Conservation (phyloP, 2,888 invertebrate genomes). For the Drosophila recens region DNA sequence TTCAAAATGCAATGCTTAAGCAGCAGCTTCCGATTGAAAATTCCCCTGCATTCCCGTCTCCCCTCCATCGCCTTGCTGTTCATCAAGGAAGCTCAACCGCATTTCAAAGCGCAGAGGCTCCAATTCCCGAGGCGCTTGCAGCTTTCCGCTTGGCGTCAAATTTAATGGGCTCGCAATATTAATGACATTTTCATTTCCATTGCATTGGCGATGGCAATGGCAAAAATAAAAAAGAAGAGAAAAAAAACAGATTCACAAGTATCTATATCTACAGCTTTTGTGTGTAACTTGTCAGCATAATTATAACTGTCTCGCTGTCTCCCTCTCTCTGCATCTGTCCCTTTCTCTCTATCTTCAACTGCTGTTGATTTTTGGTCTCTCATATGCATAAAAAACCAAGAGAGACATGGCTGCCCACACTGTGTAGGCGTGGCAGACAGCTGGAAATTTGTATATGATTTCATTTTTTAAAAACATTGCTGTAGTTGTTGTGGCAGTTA, state of each 20-base stretch:
- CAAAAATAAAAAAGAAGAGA: background rate
- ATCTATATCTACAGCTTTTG: slow-evolving; percentile 35
- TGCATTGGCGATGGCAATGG: slow-evolving; percentile 55
- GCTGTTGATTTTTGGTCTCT: slow-evolving; percentile 29
- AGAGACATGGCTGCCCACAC: slow-evolving; percentile 7
- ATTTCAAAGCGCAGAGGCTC: slow-evolving; percentile 53
- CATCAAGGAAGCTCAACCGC: slow-evolving; percentile 42
- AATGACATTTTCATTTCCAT: slow-evolving; percentile 81
- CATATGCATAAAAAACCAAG: slow-evolving; percentile 46
- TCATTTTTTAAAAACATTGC: slow-evolving; percentile 27
- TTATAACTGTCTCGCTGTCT: slow-evolving; percentile 47
- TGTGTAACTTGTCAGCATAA: slow-evolving; percentile 77
- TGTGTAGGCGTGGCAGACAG: slow-evolving; percentile 60
- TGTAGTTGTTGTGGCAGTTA: slow-evolving; percentile 29
- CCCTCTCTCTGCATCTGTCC: background rate
- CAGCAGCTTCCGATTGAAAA: slow-evolving; percentile 61
- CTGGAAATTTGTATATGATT: slow-evolving; percentile 41
- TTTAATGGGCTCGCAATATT: slow-evolving; percentile 79
- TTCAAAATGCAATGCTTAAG: slow-evolving; percentile 74
- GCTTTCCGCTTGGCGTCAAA: slow-evolving; percentile 71
- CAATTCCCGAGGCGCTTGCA: slow-evolving; percentile 64
- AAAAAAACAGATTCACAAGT: slow-evolving; percentile 37
- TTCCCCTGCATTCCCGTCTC: background rate
- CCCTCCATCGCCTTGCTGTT: slow-evolving; percentile 1
- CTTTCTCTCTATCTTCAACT: background rate